Conservation (phyloP, 64 coral and sea anemone genomes). For the Dendronephthya gigantea region DNA sequence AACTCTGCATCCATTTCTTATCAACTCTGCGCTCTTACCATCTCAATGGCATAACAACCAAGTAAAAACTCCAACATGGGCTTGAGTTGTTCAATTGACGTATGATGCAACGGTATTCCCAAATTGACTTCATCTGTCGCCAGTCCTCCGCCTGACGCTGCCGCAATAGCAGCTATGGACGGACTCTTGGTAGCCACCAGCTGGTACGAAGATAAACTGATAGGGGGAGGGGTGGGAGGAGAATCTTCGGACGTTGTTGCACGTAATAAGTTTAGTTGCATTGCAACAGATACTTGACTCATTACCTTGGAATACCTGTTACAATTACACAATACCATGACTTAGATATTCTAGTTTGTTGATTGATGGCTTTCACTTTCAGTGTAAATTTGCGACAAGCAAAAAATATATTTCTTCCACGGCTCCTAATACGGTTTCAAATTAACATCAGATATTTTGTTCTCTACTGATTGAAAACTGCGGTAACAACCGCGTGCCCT, state of each 20-base stretch:
- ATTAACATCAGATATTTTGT: too few species aligned
- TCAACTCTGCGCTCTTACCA: slow-evolving; percentile 71
- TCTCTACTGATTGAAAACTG: too few species aligned
- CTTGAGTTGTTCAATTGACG: slow-evolving; percentile 40
- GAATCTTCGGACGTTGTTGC: slow-evolving; percentile 42
- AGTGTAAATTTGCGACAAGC: too few species aligned
- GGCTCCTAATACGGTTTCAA: too few species aligned
- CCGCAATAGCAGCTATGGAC: slow-evolving; percentile 65
- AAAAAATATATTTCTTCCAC: too few species aligned
- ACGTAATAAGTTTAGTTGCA: slow-evolving; percentile 62
- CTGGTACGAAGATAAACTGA: slow-evolving; percentile 80
- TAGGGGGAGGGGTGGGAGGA: slow-evolving; percentile 69
- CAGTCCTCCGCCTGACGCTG: slow-evolving; percentile 78
- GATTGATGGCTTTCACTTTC: too few species aligned
- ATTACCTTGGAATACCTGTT: slow-evolving; percentile 33
- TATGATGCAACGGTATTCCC: slow-evolving; percentile 61
- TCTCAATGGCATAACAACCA: slow-evolving; percentile 85
- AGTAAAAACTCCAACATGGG: slow-evolving; percentile 75
- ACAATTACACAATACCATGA: too few species aligned
- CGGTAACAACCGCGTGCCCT: too few species aligned
- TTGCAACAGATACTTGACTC: slow-evolving; percentile 76
- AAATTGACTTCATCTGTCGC: slow-evolving; percentile 79
- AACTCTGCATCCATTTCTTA: neutral
- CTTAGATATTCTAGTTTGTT: too few species aligned
- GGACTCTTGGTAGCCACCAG: slow-evolving; percentile 60